Conservation (phyloP, 2,113 vertebrate genomes). For the Leptocoma aspasia region DNA sequence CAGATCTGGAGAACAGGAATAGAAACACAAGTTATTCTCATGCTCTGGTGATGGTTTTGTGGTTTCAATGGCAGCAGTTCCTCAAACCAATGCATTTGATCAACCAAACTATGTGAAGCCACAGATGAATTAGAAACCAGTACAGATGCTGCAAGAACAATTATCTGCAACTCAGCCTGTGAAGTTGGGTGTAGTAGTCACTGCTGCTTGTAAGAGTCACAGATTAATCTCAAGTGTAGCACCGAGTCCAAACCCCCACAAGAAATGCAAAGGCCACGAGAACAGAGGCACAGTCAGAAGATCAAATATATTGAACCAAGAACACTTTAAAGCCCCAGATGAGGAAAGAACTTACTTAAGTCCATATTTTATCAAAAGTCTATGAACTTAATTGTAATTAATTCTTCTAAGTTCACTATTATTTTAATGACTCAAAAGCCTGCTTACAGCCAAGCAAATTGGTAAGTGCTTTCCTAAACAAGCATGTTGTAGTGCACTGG, state of each 20-base stretch:
- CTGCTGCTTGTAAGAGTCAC: background rate
- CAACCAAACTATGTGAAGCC: background rate
- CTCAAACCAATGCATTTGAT: background rate
- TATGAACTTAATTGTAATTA: background rate
- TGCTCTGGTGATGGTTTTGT: background rate
- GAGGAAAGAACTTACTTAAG: background rate
- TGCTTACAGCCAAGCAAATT: background rate
- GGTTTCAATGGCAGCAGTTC: slow-evolving; percentile 8
- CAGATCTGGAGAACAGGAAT: background rate
- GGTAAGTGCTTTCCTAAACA: background rate
- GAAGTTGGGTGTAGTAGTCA: background rate
- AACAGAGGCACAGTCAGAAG: background rate
- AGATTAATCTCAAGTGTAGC: background rate
- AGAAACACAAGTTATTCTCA: background rate
- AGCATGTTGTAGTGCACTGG: no score
- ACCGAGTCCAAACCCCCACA: background rate
- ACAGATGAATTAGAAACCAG: background rate
- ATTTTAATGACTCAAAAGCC: background rate
- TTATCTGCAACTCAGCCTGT: background rate
- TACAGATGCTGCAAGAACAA: background rate
- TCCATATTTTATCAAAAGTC: background rate
- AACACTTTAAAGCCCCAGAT: background rate
- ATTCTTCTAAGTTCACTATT: background rate
- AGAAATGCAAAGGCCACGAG: background rate
- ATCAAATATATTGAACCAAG: background rate